Evolutionary conservation across 2,113 vertebrate genomes (phyloP), one percentile per base, ranked within the genome.

Genomic region (Haemorhous mexicanus): DNA sequence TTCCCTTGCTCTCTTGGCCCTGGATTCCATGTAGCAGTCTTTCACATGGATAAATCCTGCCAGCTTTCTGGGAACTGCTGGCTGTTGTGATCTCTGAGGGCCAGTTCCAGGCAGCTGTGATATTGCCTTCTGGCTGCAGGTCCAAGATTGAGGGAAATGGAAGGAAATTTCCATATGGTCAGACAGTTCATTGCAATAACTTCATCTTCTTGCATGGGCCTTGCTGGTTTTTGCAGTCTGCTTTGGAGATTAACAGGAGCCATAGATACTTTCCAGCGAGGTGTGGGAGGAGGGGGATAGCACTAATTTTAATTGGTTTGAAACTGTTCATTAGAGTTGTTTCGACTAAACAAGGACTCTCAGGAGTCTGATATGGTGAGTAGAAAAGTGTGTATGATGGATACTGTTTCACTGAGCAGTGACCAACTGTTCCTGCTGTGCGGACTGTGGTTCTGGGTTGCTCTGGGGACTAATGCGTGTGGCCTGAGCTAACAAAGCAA

Each of bases 401-500:
- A 1, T 41, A 8, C 7, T 56, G 14, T 63, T 61, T 46, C 16
- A 41, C 3, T 53, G 37, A 94, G 69, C 89, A 75, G 39, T 62
- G 35, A 46, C 16, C 46, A 52, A 64, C 2, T 4, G 44, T 72
- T 87, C 24, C 18, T 11, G 24, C 28, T 68, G 43, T 5, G 10
- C 56, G n/a, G 47, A 11, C 35, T 67, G 32, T 74, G 61, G n/a
- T 72, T 94, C 64, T 68, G 77, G 37, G 35, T 68, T 90, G 83
- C 63, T 73, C 17, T 64, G 73, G 61, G 59, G 23, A 93, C 94
- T 96, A 94, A 88, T 30, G 61, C 32, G 2, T 46, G 72, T 69
- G 88, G 92, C 90, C 88, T 92, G 66, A 91, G 79, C 92, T 97
- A 95, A 93, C 88, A 74, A 70, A 93, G 76, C 52, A 63, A 13